Base-by-base conservation (phyloP, 2,888 invertebrate genomes). In the Antitype chi region DNA sequence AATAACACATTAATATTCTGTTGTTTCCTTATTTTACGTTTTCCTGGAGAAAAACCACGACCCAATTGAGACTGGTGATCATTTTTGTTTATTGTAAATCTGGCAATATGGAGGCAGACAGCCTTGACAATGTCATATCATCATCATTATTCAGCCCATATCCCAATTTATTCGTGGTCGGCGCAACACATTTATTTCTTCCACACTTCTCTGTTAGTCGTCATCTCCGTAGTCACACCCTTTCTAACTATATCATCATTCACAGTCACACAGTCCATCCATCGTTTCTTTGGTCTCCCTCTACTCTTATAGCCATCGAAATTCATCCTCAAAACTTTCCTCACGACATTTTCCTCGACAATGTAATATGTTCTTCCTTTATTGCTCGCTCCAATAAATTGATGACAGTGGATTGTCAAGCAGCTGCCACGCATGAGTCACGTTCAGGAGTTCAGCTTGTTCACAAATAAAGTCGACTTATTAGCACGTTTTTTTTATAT, bases 41-140 rank as follows among this genome's bases (percentile, higher is more conserved):
- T 84, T 75, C 85, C 81, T 75, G 68, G 17, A 82, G 85, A 81
- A 81, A 85, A 85, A 76, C 55, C 70, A 60, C 66, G n/a, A 2
- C 55, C 20, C n/a, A 25, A 28, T 71, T 57, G 55, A 23, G 32
- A 69, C 47, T 70, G 62, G 52, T 52, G 59, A 55, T 74, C n/a
- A 67, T 64, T 64, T 68, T 60, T 47, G 43, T 80, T 38, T 32
- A 49, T 15, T 49, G 28, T 53, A 49, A 59, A 77, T 47, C 62
- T 8, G 17, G 28, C 17, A 53, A 77, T 62, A 64, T 55, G 23
- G 70, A n/a, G 23, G 55, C 9, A 28, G 9, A 47, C 17, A 80
- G 25, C 32, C 6, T 57, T 7, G 32, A 43, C 17, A 4, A 52
- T 43, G 28, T 53, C 9, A 20, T 28, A 59, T 60, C 9, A 13